These are phyloP conservation scores for Hirundo rustica DNA, from an alignment of 2,797 vertebrate genomes.

Conservation along the genomic window DNA sequence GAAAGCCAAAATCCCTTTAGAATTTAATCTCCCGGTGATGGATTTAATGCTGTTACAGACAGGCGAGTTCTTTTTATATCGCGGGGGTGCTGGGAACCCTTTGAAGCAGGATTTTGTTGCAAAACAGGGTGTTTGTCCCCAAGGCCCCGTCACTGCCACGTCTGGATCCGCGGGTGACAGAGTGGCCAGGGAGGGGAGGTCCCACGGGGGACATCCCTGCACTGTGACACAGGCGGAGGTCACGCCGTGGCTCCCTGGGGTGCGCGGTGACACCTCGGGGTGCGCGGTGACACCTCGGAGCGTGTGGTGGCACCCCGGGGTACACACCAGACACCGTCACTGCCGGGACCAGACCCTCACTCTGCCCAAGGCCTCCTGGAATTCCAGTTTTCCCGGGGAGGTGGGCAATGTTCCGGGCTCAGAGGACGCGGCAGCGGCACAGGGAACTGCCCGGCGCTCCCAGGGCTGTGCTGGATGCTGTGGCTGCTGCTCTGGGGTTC, in stretches of 20 bases:
- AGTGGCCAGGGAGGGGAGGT: not conserved
- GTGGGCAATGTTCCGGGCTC: fast-evolving
- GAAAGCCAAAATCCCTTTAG: conserved; percentile 69
- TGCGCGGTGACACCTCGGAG: fast-evolving
- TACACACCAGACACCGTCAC: fast-evolving
- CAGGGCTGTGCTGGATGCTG: not conserved
- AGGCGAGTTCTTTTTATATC: conserved; percentile 46
- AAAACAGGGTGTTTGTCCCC: conserved; percentile 21
- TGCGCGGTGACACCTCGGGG: fast-evolving
- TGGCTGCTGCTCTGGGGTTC: not conserved
- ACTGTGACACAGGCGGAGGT: fast-evolving
- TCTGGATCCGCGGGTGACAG: not conserved
- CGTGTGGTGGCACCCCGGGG: fast-evolving
- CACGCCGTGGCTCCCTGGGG: fast-evolving
- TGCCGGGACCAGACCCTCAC: not conserved
- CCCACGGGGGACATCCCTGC: not conserved
- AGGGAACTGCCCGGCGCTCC: fast-evolving
- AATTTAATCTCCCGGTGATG: conserved; percentile 69
- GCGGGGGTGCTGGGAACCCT: not conserved
- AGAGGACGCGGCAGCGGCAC: fast-evolving
- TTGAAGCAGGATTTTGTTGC: conserved; percentile 37
- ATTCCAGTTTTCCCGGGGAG: not conserved
- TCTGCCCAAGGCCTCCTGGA: not conserved
- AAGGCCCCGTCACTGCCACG: fast-evolving
- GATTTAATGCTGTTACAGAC: conserved; percentile 66